phyloP scores from a whole-genome alignment of 1,140 invertebrate genomes.

The Drosophila takahashii region DNA sequence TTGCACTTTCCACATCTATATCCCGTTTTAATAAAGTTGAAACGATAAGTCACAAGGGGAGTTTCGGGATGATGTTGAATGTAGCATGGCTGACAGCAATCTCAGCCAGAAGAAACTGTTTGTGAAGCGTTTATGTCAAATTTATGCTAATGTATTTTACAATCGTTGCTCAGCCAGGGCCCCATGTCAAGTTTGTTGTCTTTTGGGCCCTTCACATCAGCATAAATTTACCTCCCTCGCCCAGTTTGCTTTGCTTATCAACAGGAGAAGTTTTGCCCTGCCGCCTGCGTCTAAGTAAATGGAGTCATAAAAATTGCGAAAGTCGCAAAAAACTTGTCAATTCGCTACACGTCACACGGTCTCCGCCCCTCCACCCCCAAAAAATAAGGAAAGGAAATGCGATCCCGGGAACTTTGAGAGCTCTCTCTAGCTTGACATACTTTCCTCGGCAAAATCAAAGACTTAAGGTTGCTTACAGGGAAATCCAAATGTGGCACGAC shows the following conservation, averaged over 20 bases:
- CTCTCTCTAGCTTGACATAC: conserved; percentile 9
- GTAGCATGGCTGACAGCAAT: conserved; percentile 42
- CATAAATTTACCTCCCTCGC: conserved; percentile 61
- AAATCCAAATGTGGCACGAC: conserved; percentile 50
- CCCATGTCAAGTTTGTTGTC: conserved; percentile 65
- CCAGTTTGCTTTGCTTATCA: conserved; percentile 56
- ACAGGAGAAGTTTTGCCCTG: conserved; percentile 55
- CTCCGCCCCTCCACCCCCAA: conserved; percentile 7
- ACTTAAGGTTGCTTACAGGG: conserved; percentile 72
- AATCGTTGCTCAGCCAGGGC: conserved; percentile 59
- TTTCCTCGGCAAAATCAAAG: conserved; percentile 68
- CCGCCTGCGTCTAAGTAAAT: conserved; percentile 56
- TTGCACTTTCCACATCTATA: conserved; percentile 43
- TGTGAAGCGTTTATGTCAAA: conserved; percentile 83
- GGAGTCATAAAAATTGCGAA: conserved; percentile 78
- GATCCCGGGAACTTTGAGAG: conserved; percentile 34
- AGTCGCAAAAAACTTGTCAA: conserved; percentile 67
- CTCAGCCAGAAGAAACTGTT: conserved; percentile 59
- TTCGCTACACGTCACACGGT: conserved; percentile 72
- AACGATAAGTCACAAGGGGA: conserved; percentile 61
- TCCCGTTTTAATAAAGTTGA: conserved; percentile 77
- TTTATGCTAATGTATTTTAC: conserved; percentile 84
- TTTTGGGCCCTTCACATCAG: conserved; percentile 65
- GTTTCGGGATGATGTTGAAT: neutral
- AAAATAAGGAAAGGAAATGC: conserved; percentile 54